Conservation (phyloP, 2,888 invertebrate genomes). For the Dicyrtoma fusca region DNA sequence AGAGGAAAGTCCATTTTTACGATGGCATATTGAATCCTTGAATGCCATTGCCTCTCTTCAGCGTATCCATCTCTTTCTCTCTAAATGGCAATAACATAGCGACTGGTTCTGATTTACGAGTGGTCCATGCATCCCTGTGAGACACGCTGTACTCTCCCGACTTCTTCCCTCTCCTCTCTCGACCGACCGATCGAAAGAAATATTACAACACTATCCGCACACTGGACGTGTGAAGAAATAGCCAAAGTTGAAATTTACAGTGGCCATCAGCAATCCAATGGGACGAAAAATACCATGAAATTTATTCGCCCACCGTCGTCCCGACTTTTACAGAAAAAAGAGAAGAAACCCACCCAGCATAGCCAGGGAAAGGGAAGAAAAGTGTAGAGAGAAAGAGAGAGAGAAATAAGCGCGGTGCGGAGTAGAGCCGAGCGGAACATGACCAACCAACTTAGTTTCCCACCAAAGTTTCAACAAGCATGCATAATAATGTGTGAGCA, state of each 20-base stretch:
- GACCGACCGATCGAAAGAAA: constrained; percentile 34
- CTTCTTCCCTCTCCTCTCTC: constrained; percentile 2
- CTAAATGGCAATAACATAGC: constrained; percentile 58
- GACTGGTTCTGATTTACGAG: constrained; percentile 58
- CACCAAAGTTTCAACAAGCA: constrained; percentile 12
- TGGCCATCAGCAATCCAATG: constrained; percentile 36
- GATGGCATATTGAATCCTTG: constrained; percentile 58
- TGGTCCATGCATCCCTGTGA: constrained; percentile 49
- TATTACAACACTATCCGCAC: constrained; percentile 50
- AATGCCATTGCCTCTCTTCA: constrained; percentile 56
- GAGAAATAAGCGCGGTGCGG: neutral
- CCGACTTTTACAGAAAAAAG: constrained; percentile 5
- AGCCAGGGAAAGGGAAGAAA: neutral
- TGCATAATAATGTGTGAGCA: constrained; percentile 21
- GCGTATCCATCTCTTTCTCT: constrained; percentile 57
- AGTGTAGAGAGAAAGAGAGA: neutral
- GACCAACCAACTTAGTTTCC: no score
- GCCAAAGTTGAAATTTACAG: constrained; percentile 56
- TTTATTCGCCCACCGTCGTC: constrained; percentile 45
- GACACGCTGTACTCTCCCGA: constrained; percentile 40
- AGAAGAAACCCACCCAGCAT: neutral
- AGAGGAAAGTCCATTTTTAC: constrained; percentile 58
- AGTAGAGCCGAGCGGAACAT: neutral
- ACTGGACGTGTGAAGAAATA: constrained; percentile 46
- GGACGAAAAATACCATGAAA: constrained; percentile 41